Base-by-base conservation (phyloP, 1,140 invertebrate genomes). In the Nomia melanderi region DNA sequence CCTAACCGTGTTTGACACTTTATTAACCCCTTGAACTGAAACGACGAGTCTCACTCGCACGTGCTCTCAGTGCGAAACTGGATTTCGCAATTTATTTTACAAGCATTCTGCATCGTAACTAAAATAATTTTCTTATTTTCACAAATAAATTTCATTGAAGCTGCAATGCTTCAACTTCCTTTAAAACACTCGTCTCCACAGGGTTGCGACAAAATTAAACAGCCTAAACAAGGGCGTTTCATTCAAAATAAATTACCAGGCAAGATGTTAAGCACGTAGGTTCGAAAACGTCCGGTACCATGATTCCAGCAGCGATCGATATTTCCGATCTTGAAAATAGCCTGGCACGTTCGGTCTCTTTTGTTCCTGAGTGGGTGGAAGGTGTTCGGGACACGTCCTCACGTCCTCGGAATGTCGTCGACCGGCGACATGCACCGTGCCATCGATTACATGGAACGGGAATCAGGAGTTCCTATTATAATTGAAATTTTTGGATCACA, bases 401-500 rank as follows among this genome's bases (percentile, higher is more conserved):
- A n/a, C n/a, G n/a, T 14, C 41, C 1, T 47, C 20, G n/a, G 7
- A 50, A 50, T 50, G 47, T 17, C 47, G 20, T n/a, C n/a, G 47
- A n/a, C n/a, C 47, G 20, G 20, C 17, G 4, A 50, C 41, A 17
- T 44, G n/a, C 20, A 1, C 8, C 47, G n/a, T 7, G 8, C n/a
- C 7, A 50, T 23, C 47, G 47, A 50, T 50, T n/a, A 50, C 20
- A n/a, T 7, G 47, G 47, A 50, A n/a, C 20, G 47, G n/a, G 47
- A 8, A n/a, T 5, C 47, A n/a, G 20, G n/a, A n/a, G 47, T 50
- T n/a, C 47, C 20, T n/a, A 50, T 50, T 50, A 50, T 50, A 50
- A 50, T 50, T 50, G 47, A 50, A 50, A 50, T 50, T 50, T 50
- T 50, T 50, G 47, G 47, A 50, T 50, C 47, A 50, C 47, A n/a